Evolutionary conservation across 2,888 invertebrate genomes (phyloP), one percentile per base, ranked within the genome.

Genomic region (Sarcophaga carnaria): DNA sequence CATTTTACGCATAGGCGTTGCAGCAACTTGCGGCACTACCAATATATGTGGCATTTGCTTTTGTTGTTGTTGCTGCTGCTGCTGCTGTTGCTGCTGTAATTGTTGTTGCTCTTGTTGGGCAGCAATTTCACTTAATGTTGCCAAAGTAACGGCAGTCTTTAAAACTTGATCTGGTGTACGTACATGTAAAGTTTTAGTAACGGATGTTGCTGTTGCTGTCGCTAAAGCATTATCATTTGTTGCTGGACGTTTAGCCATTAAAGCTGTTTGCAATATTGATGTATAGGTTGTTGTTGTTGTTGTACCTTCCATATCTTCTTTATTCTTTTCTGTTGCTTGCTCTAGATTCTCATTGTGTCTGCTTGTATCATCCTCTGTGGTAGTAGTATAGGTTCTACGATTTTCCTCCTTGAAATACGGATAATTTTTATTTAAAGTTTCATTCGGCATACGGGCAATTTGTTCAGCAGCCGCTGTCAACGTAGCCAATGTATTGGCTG

Each of bases 201-300:
- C 25, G 77, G 89, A 79, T 64, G 90, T 62, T 62, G 60, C 2
- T 59, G 79, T 62, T 80, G 89, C n/a, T 72, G 89, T 25, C 72
- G 88, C 17, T 80, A 90, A 37, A 77, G 89, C 82, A 70, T 90
- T 84, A 67, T 85, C 80, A 64, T 80, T 67, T 17, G 89, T 88
- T 82, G 90, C 87, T 88, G 91, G 89, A 89, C 92, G 92, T 89
- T 93, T 92, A 86, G 93, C 92, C 91, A 93, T 92, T 90, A 93
- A 90, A 90, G 93, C 93, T 88, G 93, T 90, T 89, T 93, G 93
- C 88, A 93, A 89, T 89, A 93, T 93, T 88, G 93, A 93, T 90
- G 92, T 93, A 89, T 93, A 93, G 83, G 86, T 75, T 86, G 90
- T 20, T 88, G 80, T 20, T 88, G 80, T 17, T 88, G 80, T 22